phyloP scores from a whole-genome alignment of 2,113 vertebrate species.

The Rhinichthys klamathensis region DNA sequence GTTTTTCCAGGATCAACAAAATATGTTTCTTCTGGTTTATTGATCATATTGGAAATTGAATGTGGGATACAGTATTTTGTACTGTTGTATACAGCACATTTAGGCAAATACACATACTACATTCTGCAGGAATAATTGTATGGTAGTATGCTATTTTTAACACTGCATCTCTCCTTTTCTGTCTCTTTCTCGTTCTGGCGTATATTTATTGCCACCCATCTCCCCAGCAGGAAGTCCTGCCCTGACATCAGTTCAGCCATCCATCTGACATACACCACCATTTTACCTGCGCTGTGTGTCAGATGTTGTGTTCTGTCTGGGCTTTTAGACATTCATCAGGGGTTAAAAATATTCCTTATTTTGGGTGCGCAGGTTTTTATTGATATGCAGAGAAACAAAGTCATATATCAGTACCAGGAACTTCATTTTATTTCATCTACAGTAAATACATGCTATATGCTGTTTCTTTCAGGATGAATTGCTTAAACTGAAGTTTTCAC shows the following conservation, averaged over 20 bases:
- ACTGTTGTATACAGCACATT: not conserved
- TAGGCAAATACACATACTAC: not conserved
- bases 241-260: not conserved
- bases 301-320: not conserved
- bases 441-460: not conserved
- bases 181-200: not conserved
- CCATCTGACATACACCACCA: not conserved
- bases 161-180: not conserved
- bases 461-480: too few species aligned
- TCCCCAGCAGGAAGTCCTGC: not conserved
- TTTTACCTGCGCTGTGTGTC: not conserved
- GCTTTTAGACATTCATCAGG: slow-evolving; percentile 6
- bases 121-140: not conserved
- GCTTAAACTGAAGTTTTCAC: not conserved
- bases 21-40: too few species aligned
- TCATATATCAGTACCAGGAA: not conserved
- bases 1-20: too few species aligned
- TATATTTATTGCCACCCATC: not conserved
- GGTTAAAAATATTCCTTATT: slow-evolving; percentile 7
- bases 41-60: too few species aligned
- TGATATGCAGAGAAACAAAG: slow-evolving; percentile 13
- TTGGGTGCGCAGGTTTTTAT: not conserved
- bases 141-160: not conserved
- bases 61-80: not conserved
- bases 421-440: not conserved